Base-by-base conservation (phyloP, 2,113 vertebrate species). In the Rhinopomastus cyanomelas region DNA sequence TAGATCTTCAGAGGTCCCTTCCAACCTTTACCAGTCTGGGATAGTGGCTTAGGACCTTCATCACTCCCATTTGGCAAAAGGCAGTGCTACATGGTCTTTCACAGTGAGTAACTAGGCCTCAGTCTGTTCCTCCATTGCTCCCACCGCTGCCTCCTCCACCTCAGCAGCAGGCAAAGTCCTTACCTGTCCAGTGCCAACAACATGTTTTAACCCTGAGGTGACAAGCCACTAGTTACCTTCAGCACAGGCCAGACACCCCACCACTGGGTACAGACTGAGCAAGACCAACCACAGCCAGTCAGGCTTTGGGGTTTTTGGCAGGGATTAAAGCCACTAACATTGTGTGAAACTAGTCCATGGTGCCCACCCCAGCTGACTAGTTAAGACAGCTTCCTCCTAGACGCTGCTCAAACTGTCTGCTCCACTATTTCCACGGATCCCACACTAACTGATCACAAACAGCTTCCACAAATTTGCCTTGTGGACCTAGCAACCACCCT, bases 131-230 rank as follows among this genome's bases (percentile, higher is more conserved):
- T 83, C 66, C 57, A 37, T 20, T 12, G 16, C 7, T 39, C 34
- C 55, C 39, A 23, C 3, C 2, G n/a, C n/a, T n/a, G n/a, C n/a
- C n/a, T n/a, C n/a, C n/a, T n/a, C n/a, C n/a, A n/a, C 44, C 44
- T 16, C 44, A 44, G 42, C 42, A 44, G 42, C n/a, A n/a, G n/a
- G n/a, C n/a, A n/a, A n/a, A n/a, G n/a, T n/a, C n/a, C n/a, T n/a
- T n/a, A n/a, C n/a, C n/a, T 37, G 10, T 25, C 27, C 39, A 65
- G 9, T 1, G 0, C 0, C 1, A 48, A 21, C 4, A 27, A 6
- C 30, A 1, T 3, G 6, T 12, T 36, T 57, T 37, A 69, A 25
- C 42, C 48, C n/a, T 3, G 4, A 26, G 5, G 16, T n/a, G 20
- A 36, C 16, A 72, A 60, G 32, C 6, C 60, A 36, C 12, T 29